Conservation (phyloP, 1,140 invertebrate species). For the Archivesica marissinica region DNA sequence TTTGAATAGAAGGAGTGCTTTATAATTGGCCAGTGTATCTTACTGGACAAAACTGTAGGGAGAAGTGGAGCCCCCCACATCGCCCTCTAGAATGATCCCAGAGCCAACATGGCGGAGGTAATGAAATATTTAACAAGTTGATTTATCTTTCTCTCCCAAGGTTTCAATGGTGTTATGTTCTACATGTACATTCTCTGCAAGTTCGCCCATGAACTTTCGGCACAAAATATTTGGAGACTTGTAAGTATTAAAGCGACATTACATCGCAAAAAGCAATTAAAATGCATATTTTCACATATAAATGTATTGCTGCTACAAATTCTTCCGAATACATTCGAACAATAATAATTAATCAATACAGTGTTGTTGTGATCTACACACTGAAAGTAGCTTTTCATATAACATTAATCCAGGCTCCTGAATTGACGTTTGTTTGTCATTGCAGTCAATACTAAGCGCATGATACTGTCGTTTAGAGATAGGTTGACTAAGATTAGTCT, state of each 20-base stretch:
- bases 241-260: neutral
- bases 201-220: slow-evolving; percentile 44
- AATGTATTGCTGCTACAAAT: too few species aligned
- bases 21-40: too few species aligned
- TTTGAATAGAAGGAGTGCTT: too few species aligned
- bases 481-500: too few species aligned
- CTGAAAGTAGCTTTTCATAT: neutral
- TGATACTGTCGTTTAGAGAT: too few species aligned
- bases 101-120: neutral
- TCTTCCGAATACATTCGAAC: too few species aligned
- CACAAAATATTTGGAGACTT: slow-evolving; percentile 41
- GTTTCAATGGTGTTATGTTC: slow-evolving; percentile 53
- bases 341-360: neutral
- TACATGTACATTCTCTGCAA: slow-evolving; percentile 35
- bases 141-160: neutral
- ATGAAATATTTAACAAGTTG: neutral
- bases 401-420: neutral
- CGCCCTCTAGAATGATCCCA: too few species aligned
- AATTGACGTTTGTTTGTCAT: too few species aligned
- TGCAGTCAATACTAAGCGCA: too few species aligned
- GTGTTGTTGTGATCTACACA: neutral
- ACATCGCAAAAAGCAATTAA: neutral
- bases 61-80: too few species aligned
- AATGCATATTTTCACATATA: too few species aligned
- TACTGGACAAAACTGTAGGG: too few species aligned